phyloP scores from a whole-genome alignment of 2,888 invertebrate genomes.

The Parelbella ahira region DNA sequence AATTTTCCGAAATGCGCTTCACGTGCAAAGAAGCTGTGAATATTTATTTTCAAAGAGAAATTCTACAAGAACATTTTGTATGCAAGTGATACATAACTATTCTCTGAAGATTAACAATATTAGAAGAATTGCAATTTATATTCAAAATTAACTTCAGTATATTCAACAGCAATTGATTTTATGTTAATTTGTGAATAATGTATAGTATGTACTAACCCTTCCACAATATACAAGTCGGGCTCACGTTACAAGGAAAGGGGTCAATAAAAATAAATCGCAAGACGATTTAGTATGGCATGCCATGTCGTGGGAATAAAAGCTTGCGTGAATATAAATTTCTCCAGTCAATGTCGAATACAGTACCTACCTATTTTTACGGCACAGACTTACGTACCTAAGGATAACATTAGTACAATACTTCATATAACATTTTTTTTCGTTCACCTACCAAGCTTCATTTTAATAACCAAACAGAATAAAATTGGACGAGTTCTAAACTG shows the following conservation, averaged over 20 bases:
- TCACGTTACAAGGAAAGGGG: constrained; percentile 9
- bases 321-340: constrained; percentile 29
- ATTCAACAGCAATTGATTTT: neutral
- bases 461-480: constrained; percentile 4
- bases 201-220: neutral
- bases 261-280: constrained; percentile 20
- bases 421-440: constrained; percentile 4
- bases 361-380: constrained; percentile 7
- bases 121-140: constrained; percentile 2
- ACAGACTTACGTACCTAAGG: constrained; percentile 6
- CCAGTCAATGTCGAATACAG: constrained; percentile 25
- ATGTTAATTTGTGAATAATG: constrained; percentile 1
- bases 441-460: constrained; percentile 5
- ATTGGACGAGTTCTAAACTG: no score
- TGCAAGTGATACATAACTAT: no score
- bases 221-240: neutral
- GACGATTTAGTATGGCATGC: constrained; percentile 13
- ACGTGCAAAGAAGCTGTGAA: no score
- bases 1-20: no score
- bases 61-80: no score
- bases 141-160: constrained; percentile 2
- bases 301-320: constrained; percentile 24
- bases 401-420: constrained; percentile 3
- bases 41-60: no score
- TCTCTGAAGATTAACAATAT: no score